These are phyloP conservation scores for Drosophila ohnishii DNA, from an alignment of 1,140 invertebrate genomes.

Conservation along the genomic window DNA sequence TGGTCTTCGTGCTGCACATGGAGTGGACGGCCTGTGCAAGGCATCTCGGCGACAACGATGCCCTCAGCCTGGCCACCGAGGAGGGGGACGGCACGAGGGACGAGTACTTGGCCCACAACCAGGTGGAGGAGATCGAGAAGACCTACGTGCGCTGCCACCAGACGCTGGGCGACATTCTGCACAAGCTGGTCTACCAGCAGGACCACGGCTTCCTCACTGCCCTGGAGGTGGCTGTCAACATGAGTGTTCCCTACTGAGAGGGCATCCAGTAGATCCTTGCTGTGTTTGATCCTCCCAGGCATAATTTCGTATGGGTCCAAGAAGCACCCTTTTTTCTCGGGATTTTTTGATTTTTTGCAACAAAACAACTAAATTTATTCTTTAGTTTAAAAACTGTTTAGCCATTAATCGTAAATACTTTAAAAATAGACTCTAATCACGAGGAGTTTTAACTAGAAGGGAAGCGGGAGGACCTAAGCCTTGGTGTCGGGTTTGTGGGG, in stretches of 20 bases:
- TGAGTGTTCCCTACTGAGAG: conserved; percentile 65
- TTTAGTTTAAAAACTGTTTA: conserved; percentile 51
- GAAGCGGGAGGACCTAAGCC: conserved; percentile 9
- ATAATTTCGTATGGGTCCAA: too few relatives aligned
- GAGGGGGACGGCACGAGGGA: background rate
- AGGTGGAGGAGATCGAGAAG: conserved; percentile 67
- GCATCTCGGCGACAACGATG: conserved; percentile 54
- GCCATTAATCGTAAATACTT: conserved; percentile 63
- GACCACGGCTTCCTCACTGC: conserved; percentile 65
- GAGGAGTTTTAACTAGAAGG: conserved; percentile 43
- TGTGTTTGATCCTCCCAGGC: too few relatives aligned
- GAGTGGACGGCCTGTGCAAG: conserved; percentile 56
- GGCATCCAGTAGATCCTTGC: background rate
- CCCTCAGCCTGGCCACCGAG: conserved; percentile 40
- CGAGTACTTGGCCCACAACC: conserved; percentile 57
- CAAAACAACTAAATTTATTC: conserved; percentile 68
- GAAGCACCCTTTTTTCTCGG: background rate
- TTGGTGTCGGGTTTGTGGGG: conserved; percentile 53
- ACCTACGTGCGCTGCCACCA: conserved; percentile 79
- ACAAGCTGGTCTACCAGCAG: conserved; percentile 55
- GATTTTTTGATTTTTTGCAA: conserved; percentile 16
- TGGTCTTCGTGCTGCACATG: conserved; percentile 61
- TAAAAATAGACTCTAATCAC: conserved; percentile 52
- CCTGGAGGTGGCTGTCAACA: conserved; percentile 68
- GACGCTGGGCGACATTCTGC: conserved; percentile 58